Evolutionary conservation across 2,888 invertebrate species (phyloP).

Genomic region (Leucophenga maculata): DNA sequence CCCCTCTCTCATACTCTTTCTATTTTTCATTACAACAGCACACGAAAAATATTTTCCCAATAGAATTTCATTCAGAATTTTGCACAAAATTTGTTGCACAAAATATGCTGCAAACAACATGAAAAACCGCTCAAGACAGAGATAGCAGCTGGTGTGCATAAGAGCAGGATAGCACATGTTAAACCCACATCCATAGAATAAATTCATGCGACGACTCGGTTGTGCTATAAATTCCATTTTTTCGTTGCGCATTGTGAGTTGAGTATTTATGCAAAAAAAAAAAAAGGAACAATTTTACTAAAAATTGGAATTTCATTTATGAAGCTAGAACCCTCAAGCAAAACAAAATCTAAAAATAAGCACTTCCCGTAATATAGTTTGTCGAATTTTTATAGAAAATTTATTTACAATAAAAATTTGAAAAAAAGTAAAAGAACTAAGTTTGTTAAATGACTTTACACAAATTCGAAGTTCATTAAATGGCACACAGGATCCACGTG

Average conservation of each 20-base stretch:
- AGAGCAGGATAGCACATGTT: background rate
- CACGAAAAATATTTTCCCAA: constrained; percentile 22
- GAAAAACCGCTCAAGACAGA: background rate
- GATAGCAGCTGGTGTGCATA: background rate
- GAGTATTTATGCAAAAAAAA: background rate
- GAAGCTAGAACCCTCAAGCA: no score
- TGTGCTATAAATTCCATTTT: background rate
- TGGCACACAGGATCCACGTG: background rate
- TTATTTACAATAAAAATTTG: background rate
- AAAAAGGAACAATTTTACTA: background rate
- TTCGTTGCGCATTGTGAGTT: no score
- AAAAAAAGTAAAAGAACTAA: background rate
- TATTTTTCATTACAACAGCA: background rate
- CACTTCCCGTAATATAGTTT: background rate
- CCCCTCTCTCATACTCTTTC: no score
- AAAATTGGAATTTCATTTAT: constrained; percentile 3
- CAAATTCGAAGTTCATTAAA: background rate
- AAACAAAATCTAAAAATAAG: background rate
- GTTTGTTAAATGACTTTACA: background rate
- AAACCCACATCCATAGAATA: background rate
- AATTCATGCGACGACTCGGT: background rate
- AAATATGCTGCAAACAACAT: background rate
- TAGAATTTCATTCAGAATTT: constrained; percentile 14
- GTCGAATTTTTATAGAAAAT: background rate
- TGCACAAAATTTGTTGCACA: background rate